phyloP scores from a whole-genome alignment of 92 coral and sea anemone genomes.

The Epizoanthus ramosus region DNA sequence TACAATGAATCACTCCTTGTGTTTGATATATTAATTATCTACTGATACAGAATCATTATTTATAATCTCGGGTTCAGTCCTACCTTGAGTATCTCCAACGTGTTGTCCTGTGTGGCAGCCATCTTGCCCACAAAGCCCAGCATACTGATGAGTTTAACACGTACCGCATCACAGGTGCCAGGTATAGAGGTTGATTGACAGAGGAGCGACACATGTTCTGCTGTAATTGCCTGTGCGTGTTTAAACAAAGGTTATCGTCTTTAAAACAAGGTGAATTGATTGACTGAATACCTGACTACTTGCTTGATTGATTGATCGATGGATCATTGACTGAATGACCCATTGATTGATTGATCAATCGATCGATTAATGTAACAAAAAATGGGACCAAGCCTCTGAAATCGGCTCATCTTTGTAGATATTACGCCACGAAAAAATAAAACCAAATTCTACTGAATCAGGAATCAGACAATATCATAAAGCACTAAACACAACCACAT shows the following conservation, averaged over 20 bases:
- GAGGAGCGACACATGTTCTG: conserved; percentile 82
- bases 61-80: background rate
- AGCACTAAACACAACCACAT: too few relatives aligned
- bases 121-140: conserved; percentile 94
- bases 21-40: background rate
- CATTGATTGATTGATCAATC: too few relatives aligned
- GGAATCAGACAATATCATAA: too few relatives aligned
- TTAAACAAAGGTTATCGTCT: background rate
- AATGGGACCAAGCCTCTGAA: background rate
- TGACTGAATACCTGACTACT: too few relatives aligned
- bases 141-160: conserved; percentile 87
- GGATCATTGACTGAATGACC: too few relatives aligned
- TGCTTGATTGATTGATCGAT: too few relatives aligned
- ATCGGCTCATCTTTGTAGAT: background rate
- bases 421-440: too few relatives aligned
- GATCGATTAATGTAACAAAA: background rate
- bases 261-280: background rate
- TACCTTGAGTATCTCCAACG: conserved; percentile 82
- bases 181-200: conserved; percentile 64
- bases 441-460: too few relatives aligned
- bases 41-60: background rate
- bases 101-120: conserved; percentile 75
- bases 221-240: conserved; percentile 70
- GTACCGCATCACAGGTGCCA: conserved; percentile 79
- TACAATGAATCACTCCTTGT: too few relatives aligned